Percentiles rank a stretch among this genome's conserved stretches.
Conservation (phyloP, 1,140 invertebrate genomes). For the Drosophila ogumai region DNA sequence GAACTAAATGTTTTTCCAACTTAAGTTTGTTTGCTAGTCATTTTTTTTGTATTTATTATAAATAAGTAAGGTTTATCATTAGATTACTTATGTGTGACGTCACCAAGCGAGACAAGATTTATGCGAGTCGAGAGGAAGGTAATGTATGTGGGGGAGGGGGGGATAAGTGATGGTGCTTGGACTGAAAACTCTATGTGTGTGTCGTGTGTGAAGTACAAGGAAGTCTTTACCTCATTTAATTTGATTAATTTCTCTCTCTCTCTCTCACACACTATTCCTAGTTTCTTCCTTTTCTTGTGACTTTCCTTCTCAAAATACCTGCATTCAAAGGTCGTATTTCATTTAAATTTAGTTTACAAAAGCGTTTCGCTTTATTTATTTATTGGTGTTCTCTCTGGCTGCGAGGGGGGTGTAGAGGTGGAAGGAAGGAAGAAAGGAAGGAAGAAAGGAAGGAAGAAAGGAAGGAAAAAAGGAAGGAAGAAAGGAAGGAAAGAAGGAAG, state of each 20-base stretch:
- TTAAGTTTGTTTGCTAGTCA: conserved; percentile 58
- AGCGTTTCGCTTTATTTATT: conserved; percentile 63
- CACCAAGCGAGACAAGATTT: conserved; percentile 39
- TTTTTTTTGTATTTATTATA: conserved; percentile 51
- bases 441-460: background rate
- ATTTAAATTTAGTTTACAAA: conserved; percentile 59
- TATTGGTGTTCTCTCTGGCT: conserved; percentile 59
- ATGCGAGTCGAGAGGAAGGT: conserved; percentile 6
- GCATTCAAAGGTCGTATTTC: conserved; percentile 29
- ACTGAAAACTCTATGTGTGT: conserved; percentile 19
- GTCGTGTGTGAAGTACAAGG: conserved; percentile 26
- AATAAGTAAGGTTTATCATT: conserved; percentile 52
- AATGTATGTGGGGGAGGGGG: conserved; percentile 9
- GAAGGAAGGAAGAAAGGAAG: conserved; percentile 5
- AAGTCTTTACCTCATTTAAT: conserved; percentile 49
- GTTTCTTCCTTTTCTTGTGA: conserved; percentile 24
- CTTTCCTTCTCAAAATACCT: conserved; percentile 36
- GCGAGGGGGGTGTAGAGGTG: conserved; percentile 19
- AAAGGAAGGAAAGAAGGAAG: conserved; percentile 4
- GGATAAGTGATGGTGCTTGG: conserved; percentile 34
- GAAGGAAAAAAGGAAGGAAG: background rate
- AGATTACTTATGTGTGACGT: conserved; percentile 52
- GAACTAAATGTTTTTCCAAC: conserved; percentile 48
- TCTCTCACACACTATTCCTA: background rate
- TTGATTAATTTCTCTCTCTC: conserved; percentile 32